Base-by-base conservation (phyloP, 2,113 vertebrate genomes). In the Vidua macroura region DNA sequence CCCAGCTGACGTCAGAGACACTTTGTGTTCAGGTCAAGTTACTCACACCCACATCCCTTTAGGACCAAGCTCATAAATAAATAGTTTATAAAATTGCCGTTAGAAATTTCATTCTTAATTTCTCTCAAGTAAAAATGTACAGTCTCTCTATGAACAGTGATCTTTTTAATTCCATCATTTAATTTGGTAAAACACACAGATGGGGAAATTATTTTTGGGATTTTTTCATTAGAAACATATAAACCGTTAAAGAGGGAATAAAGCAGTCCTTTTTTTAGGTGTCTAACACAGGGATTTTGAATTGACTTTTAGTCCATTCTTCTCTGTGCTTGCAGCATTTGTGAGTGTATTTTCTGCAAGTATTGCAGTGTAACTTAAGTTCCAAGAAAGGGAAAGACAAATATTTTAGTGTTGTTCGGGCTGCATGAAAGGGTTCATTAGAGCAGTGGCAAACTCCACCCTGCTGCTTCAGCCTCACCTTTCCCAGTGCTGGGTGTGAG, bases 381-480 rank as follows among this genome's bases (percentile, higher is more conserved):
- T 74, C 69, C 41, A 46, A 53, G 79, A 67, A 78, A 59, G 49
- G 35, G 55, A 48, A 74, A 46, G 70, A 70, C 35, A 90, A 83
- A 49, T 64, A 60, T 49, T 75, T 83, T 18, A 23, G 69, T 55
- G 39, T 53, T 95, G 80, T 90, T 92, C 56, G 76, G 80, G 73
- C 66, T 67, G 49, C 87, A 70, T 64, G 55, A 68, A 86, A 88
- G 86, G 62, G 79, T 82, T 96, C 92, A 91, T 95, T 92, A 43
- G 66, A 64, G 13, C 14, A 82, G 86, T 84, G 86, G 83, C 92
- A 31, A 94, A 84, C 91, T 95, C 95, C 96, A 95, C 93, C 95
- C 95, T 96, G 92, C 73, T 93, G 89, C 78, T 95, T 96, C 84
- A 95, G 12, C 86, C 90, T 83, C 92, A 77, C 74, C 92, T 95